Evolutionary conservation across 2,888 invertebrate genomes (phyloP).

Genomic region (Nowickia ferox): DNA sequence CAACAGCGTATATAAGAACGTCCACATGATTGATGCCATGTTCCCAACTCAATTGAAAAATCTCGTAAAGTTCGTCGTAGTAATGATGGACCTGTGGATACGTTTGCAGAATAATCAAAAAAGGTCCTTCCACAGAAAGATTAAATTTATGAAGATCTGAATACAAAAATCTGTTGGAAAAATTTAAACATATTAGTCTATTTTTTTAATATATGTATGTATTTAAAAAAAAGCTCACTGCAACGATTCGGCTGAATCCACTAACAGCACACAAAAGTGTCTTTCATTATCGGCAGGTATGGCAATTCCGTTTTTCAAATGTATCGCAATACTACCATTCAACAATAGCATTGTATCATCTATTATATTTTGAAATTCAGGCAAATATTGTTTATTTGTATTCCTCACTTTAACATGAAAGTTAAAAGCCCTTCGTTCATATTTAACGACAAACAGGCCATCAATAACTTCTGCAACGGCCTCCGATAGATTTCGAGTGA

Average conservation of each 20-base stretch:
- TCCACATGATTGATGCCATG: constrained; percentile 73
- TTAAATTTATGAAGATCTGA: constrained; percentile 62
- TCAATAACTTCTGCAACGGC: constrained; percentile 70
- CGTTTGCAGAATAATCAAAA: constrained; percentile 73
- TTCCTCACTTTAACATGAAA: constrained; percentile 64
- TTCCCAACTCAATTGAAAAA: constrained; percentile 70
- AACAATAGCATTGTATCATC: constrained; percentile 62
- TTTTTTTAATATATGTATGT: not conserved
- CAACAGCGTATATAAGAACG: constrained; percentile 72
- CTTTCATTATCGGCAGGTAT: constrained; percentile 69
- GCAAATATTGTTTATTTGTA: constrained; percentile 30
- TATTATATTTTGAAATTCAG: constrained; percentile 70
- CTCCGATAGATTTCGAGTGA: constrained; percentile 57
- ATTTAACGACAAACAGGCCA: constrained; percentile 48
- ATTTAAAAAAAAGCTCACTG: not conserved
- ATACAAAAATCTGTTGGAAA: constrained; percentile 66
- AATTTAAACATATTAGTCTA: not conserved
- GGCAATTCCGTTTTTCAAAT: constrained; percentile 64
- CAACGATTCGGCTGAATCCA: constrained; percentile 73
- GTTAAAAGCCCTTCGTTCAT: constrained; percentile 61
- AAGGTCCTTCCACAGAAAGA: constrained; percentile 72
- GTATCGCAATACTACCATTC: constrained; percentile 60
- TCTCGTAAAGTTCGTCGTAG: constrained; percentile 71
- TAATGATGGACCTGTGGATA: constrained; percentile 67
- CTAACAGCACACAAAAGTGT: constrained; percentile 73